Base-by-base conservation (phyloP, 1,140 invertebrate species). In the Odontomachus brunneus region DNA sequence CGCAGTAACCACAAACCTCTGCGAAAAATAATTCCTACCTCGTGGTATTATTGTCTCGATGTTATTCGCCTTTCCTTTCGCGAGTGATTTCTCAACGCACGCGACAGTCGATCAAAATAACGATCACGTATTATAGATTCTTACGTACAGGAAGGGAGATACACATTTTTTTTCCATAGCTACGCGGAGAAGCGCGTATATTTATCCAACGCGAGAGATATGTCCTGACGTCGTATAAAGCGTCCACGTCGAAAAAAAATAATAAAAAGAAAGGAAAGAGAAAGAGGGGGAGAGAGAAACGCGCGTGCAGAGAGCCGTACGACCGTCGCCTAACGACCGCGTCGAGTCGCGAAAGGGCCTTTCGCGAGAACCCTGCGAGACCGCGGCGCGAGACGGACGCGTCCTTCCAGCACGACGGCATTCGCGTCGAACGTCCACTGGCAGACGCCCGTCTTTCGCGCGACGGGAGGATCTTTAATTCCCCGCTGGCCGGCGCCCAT, bases 391-490 rank as follows among this genome's bases (percentile, higher is more conserved):
- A n/a, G n/a, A n/a, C n/a, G n/a, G n/a, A 83, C 33, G 22, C 24
- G 51, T 69, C 53, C 55, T 80, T 55, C 33, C 49, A 44, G 48
- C 67, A 19, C n/a, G 38, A 44, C 38, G 38, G 38, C 38, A 44
- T 14, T 69, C 51, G 33, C 51, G 11, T 69, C 24, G 33, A n/a
- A 26, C 49, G 51, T 15, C 63, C 38, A 44, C 38, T 76, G 3
- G 38, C n/a, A 69, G 59, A 55, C 17, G 67, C 48, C 69, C 75
- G 14, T 69, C 65, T 48, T 29, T 48, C 75, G 26, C 19, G 15
- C 51, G 63, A 24, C 66, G 76, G 59, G 66, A 86, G 73, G 86
- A 89, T 90, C 88, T 85, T 91, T 91, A 90, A 92, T 91, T 90
- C 88, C 38, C 85, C 87, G 62, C 84, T 82, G 82, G 74, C 74